Conservation (phyloP, 1,140 invertebrate species). For the Danaus plexippus region DNA sequence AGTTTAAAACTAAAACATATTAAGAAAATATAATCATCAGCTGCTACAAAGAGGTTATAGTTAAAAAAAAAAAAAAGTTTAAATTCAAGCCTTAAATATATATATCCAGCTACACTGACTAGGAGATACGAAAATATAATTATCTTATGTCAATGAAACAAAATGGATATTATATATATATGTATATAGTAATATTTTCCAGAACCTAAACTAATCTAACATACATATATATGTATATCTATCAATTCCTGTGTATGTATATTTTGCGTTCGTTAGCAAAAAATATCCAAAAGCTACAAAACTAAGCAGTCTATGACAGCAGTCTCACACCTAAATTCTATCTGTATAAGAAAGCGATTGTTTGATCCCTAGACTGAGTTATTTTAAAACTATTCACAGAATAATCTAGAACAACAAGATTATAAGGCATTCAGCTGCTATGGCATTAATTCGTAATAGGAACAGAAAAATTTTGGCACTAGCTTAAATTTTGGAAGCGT, state of each 20-base stretch:
- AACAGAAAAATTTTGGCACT: constrained; percentile 21
- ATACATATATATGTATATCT: too few species aligned
- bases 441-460: constrained; percentile 6
- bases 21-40: neutral
- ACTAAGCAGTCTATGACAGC: constrained; percentile 15
- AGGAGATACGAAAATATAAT: constrained; percentile 14
- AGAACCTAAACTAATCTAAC: too few species aligned
- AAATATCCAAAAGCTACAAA: constrained; percentile 8
- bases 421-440: constrained; percentile 1
- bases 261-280: neutral
- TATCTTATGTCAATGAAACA: constrained; percentile 9
- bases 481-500: constrained; percentile 13
- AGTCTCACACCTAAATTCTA: constrained; percentile 7
- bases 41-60: neutral
- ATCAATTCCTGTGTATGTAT: too few species aligned
- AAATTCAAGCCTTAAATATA: neutral
- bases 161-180: neutral
- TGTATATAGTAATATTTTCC: too few species aligned
- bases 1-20: neutral
- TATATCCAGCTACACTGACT: constrained; percentile 45
- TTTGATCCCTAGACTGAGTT: neutral
- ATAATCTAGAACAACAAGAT: constrained; percentile 2
- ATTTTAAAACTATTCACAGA: constrained; percentile 1
- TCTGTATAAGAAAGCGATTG: constrained; percentile 1
- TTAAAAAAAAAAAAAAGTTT: constrained; percentile 1